Percentiles rank a stretch among this genome's conserved stretches.
Evolutionary conservation across 2,888 invertebrate genomes (phyloP).

Genomic region (Tolmerus cingulatus): DNA sequence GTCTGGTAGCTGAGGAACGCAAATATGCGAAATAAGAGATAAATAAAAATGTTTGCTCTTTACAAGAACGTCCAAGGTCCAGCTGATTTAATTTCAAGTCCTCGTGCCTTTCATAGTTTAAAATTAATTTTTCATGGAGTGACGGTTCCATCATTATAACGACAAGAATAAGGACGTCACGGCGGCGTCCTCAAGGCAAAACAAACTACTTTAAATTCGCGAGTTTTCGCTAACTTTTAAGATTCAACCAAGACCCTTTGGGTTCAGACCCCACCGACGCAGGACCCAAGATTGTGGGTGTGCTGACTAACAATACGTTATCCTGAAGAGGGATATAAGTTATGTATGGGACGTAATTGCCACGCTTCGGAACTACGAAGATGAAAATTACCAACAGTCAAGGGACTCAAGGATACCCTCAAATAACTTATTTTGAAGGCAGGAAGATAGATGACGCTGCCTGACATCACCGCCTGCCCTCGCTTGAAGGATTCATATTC

Average conservation of each 20-base stretch:
- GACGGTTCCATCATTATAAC: background rate
- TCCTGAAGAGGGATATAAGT: background rate
- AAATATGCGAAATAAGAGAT: background rate
- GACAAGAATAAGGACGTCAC: background rate
- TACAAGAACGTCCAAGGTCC: background rate
- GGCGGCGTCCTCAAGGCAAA: background rate
- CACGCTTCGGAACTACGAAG: background rate
- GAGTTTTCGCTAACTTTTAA: background rate
- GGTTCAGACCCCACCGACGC: background rate
- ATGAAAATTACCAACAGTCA: background rate
- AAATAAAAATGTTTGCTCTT: background rate
- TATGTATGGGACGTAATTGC: slow-evolving; percentile 3
- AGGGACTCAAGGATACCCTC: background rate
- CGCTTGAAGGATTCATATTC: background rate
- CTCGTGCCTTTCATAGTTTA: background rate
- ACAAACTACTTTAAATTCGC: background rate
- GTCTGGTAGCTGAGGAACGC: background rate
- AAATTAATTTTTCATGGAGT: slow-evolving; percentile 3
- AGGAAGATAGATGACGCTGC: background rate
- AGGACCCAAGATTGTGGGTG: background rate
- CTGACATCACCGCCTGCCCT: background rate
- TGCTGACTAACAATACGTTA: background rate
- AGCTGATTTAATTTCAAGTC: no score
- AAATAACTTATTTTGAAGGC: background rate
- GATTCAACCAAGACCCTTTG: background rate